Percentiles rank a stretch among this genome's conserved stretches.
Conservation (phyloP, 2,113 vertebrate species). For the Pterophyllum scalare region DNA sequence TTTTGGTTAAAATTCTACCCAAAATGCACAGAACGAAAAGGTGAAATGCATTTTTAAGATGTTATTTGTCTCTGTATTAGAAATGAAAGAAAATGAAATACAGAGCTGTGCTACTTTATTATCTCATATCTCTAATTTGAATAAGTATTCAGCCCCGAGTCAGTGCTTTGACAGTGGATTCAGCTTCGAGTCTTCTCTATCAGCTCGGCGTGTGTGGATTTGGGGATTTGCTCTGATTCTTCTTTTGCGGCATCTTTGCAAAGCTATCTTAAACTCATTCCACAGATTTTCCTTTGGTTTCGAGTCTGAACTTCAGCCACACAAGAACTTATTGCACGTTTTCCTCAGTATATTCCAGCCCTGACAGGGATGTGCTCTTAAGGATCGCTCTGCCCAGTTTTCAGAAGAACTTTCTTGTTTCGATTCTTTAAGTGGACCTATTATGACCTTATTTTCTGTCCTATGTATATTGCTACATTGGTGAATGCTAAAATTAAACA, state of each 20-base stretch:
- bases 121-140: conserved; percentile 53
- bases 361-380: neutral
- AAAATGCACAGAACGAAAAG: neutral
- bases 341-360: neutral
- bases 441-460: neutral
- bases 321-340: neutral
- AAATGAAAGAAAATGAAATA: neutral
- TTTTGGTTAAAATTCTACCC: neutral
- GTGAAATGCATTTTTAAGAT: neutral
- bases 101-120: conserved; percentile 4
- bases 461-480: neutral
- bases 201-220: conserved; percentile 48
- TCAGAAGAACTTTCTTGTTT: neutral
- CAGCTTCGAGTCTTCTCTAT: conserved; percentile 22
- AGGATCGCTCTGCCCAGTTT: neutral
- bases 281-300: conserved; percentile 5
- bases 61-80: neutral
- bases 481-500: neutral
- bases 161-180: conserved; percentile 20
- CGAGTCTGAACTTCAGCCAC: conserved; percentile 2
- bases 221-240: conserved; percentile 63
- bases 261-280: conserved; percentile 37
- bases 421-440: neutral
- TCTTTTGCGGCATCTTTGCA: conserved; percentile 40
- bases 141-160: conserved; percentile 36